phyloP scores from a whole-genome alignment of 2,888 invertebrate species.

The Tenthredo livida region DNA sequence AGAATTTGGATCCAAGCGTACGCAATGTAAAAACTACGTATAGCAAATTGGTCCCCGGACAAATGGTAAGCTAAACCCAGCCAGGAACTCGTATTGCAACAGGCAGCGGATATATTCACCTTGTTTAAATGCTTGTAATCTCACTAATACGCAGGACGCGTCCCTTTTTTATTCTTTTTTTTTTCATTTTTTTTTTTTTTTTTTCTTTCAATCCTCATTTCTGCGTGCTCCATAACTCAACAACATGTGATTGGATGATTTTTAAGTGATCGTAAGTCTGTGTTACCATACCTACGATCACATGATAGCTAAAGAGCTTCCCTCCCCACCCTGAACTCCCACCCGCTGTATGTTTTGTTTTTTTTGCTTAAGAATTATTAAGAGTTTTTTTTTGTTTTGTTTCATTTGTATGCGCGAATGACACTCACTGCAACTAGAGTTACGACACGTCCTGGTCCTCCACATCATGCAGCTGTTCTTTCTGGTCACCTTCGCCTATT shows the following conservation, averaged over 20 bases:
- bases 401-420: conserved; percentile 77
- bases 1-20: conserved; percentile 66
- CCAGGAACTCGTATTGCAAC: conserved; percentile 60
- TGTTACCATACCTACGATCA: conserved; percentile 69
- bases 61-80: conserved; percentile 18
- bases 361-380: conserved; percentile 58
- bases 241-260: conserved; percentile 67
- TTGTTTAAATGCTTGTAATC: conserved; percentile 73
- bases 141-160: conserved; percentile 72
- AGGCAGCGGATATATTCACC: conserved; percentile 66
- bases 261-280: conserved; percentile 73
- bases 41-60: conserved; percentile 51
- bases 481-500: conserved; percentile 93
- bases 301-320: conserved; percentile 73
- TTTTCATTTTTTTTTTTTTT: conserved; percentile 56
- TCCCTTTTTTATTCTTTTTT: conserved; percentile 60
- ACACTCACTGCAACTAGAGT: conserved; percentile 81
- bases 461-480: conserved; percentile 94
- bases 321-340: conserved; percentile 71
- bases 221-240: conserved; percentile 73
- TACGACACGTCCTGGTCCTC: conserved; percentile 98
- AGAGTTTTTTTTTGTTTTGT: conserved; percentile 70
- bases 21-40: conserved; percentile 62
- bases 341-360: conserved; percentile 71
- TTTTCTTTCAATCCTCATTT: conserved; percentile 62